phyloP scores from a whole-genome alignment of 2,797 vertebrate genomes.

The Anas georgica region DNA sequence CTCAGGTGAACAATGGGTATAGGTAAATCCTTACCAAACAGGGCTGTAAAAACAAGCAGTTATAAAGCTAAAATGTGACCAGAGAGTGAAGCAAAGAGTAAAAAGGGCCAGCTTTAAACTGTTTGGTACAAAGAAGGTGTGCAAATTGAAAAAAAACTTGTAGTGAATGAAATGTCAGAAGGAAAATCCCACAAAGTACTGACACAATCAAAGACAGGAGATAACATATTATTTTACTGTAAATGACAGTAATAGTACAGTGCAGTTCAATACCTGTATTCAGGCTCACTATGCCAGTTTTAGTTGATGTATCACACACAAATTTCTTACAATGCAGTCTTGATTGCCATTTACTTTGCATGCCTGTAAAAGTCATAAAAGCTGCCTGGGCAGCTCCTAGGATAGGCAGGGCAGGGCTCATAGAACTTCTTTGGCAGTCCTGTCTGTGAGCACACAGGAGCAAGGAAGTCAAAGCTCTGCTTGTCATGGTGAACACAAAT shows the following conservation, averaged over 20 bases:
- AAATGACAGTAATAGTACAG: not conserved
- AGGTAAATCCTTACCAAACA: constrained; percentile 23
- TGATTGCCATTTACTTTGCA: not conserved
- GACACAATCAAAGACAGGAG: not conserved
- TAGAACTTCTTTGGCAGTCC: not conserved
- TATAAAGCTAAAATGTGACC: not conserved
- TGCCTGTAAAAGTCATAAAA: not conserved
- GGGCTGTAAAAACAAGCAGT: constrained; percentile 6
- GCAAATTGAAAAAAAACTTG: not conserved
- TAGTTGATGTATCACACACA: not conserved
- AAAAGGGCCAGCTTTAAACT: not conserved
- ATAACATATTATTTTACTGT: not conserved
- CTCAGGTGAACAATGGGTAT: not conserved
- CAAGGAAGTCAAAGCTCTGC: not conserved
- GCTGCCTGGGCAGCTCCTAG: not conserved
- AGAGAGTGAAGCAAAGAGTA: not conserved
- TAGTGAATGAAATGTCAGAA: not conserved
- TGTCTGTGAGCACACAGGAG: not conserved
- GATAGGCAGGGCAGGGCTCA: not conserved
- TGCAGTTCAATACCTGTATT: not conserved
- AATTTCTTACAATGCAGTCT: not conserved
- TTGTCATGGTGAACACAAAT: not conserved
- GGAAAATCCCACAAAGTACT: not conserved
- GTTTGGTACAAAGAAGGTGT: not conserved
- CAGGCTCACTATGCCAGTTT: not conserved